Base-by-base conservation (phyloP, 2,113 vertebrate species). In the Alaudala cheleensis region DNA sequence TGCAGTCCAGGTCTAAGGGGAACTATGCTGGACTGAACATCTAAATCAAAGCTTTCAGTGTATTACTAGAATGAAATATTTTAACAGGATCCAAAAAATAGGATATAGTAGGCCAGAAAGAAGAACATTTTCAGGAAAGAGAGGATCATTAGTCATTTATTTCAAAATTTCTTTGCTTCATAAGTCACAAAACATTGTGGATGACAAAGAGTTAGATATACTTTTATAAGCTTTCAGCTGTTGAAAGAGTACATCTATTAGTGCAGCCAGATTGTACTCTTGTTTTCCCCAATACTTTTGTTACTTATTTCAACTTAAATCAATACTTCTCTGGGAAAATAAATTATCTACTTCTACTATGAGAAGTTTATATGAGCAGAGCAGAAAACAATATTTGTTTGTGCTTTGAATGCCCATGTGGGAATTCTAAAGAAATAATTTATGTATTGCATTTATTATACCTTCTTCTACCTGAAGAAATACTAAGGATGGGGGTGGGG, bases 221-320 rank as follows among this genome's bases (percentile, higher is more conserved):
- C 10, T 82, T 96, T 23, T 65, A 12, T 56, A 92, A 92, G 62
- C 8, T 77, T 93, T 79, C 62, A 76, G 6, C 28, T 84, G 72
- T 42, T 29, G 25, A 76, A 79, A 14, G 24, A 80, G 34, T 94
- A 49, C 31, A 66, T 81, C 54, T 93, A 14, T 70, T 92, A 73
- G 28, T 80, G 49, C 25, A 94, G 34, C 26, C n/a, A 84, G 54
- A 76, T 42, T 70, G 37, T 47, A 86, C 57, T 92, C 18, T 95
- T 78, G 87, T 76, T 71, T 88, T 8, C 60, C 37, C 89, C 64
- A 89, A 53, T 84, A 87, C 28, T 56, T 69, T 51, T 57, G 28
- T 86, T 72, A 57, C n/a, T 67, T 88, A 90, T 67, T 95, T 76
- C 64, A 85, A 9, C 74, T 96, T 90, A 93, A 96, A 81, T 97